Evolutionary conservation across 2,113 vertebrate species (phyloP), one percentile per base, ranked within the genome.

Genomic region (Phodopus roborovskii): DNA sequence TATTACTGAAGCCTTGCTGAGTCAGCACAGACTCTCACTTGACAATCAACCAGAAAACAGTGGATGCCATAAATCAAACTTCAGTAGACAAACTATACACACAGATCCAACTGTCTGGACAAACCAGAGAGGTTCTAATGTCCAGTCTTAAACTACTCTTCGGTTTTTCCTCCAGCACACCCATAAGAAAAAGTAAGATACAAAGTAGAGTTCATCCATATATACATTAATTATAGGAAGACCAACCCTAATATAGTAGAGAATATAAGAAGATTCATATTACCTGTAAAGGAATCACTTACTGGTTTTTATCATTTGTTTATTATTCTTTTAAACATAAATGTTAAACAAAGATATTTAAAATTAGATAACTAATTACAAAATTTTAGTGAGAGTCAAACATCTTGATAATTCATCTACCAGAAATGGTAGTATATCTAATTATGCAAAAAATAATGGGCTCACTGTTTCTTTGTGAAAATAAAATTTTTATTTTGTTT

Each of bases 21-120:
- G 42, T 95, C 95, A 97, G 96, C 90, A 95, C 30, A 7, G 3
- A 26, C 60, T 66, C 58, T 28, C 90, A 92, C 88, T 28, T 77
- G 66, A 95, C 79, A 56, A 85, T 90, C 79, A 66, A 81, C 56
- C 79, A 64, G 60, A 36, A 94, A 73, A 95, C 73, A 90, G 79
- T 5, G 4, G n/a, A 42, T 7, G 36, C 15, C 60, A 74, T 88
- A 88, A 90, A 92, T 96, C 87, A 96, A 91, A 81, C 19, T 17
- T 88, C 64, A 56, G 45, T 56, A 79, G 60, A 91, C 20, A 79
- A 62, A 87, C 0, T 81, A 66, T 42, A 75, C 13, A 92, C 90
- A 93, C 58, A 75, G 39, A 78, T 77, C 45, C 93, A 73, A 85
- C 71, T 73, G 48, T 33, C 68, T 24, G 66, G 75, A 42, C n/a